Percentiles rank a stretch among this genome's conserved stretches.
phyloP scores from a whole-genome alignment of 2,797 vertebrate species.

The Phrynocephalus guinanensis region DNA sequence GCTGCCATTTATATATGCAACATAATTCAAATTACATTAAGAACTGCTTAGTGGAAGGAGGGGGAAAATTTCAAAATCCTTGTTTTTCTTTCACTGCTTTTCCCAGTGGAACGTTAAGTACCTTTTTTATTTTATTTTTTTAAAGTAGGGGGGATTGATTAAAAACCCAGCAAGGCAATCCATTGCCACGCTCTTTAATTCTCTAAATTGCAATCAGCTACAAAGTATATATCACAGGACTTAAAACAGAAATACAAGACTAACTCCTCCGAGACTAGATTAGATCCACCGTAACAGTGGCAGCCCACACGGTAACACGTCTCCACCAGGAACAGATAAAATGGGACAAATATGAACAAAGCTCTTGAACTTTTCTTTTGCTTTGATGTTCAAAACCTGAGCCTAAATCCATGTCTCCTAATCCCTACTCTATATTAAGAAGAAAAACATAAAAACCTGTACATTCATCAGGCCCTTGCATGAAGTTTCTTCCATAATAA shows the following conservation, averaged over 20 bases:
- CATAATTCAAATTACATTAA: conserved; percentile 45
- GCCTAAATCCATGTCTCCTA: background rate
- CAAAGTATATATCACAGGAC: background rate
- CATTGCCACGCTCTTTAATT: background rate
- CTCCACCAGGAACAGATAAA: background rate
- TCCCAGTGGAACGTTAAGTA: conserved; percentile 32
- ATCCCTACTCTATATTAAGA: background rate
- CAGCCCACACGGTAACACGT: background rate
- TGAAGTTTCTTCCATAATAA: background rate
- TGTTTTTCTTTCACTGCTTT: conserved; percentile 32
- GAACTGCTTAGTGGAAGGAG: conserved; percentile 37
- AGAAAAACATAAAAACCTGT: background rate
- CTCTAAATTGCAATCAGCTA: conserved; percentile 13
- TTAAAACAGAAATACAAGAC: background rate
- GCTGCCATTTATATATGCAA: conserved; percentile 6
- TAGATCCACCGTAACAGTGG: background rate
- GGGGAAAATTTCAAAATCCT: conserved; percentile 30
- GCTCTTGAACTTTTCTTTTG: background rate
- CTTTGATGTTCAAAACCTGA: background rate
- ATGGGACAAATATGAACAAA: background rate
- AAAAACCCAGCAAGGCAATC: conserved; percentile 32
- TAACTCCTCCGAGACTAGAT: background rate
- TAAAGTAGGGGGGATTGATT: conserved; percentile 24
- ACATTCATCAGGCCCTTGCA: background rate
- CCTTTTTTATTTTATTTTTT: conserved; percentile 2